Conservation (phyloP, 1,140 invertebrate species). For the Lerema accius region DNA sequence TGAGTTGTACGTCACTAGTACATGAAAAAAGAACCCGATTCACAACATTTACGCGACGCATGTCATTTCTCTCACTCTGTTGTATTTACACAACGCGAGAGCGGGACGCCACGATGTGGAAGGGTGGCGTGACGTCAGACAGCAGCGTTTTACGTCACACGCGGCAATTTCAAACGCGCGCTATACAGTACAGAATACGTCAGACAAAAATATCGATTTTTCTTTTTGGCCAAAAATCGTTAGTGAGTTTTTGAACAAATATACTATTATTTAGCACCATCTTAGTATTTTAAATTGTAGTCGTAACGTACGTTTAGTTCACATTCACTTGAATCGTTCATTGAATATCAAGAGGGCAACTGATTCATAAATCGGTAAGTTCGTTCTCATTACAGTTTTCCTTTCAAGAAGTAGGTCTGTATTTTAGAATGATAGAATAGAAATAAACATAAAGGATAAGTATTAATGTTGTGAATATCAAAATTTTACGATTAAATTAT, state of each 20-base stretch:
- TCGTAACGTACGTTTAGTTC: no score
- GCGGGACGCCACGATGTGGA: conserved; percentile 46
- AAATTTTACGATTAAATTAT: no score
- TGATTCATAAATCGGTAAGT: no score
- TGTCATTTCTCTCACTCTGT: conserved; percentile 58
- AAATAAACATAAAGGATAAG: no score
- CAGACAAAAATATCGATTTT: conserved; percentile 71
- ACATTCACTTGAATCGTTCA: no score
- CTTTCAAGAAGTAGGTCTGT: no score
- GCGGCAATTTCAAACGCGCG: conserved; percentile 81
- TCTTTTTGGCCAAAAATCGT: conserved; percentile 36
- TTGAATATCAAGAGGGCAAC: no score
- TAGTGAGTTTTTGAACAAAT: conserved; percentile 13
- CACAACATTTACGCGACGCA: conserved; percentile 66
- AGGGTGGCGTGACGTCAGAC: conserved; percentile 65
- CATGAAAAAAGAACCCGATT: conserved; percentile 71
- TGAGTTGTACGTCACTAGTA: conserved; percentile 60
- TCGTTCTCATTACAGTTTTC: no score
- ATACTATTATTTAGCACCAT: not conserved
- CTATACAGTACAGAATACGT: conserved; percentile 55
- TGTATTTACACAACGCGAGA: conserved; percentile 52
- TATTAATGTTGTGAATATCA: no score
- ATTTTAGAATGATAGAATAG: no score
- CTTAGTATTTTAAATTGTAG: no score
- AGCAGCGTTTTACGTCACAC: conserved; percentile 73